Base-by-base conservation (phyloP, 2,113 vertebrate genomes). In the Charadrius vociferus region DNA sequence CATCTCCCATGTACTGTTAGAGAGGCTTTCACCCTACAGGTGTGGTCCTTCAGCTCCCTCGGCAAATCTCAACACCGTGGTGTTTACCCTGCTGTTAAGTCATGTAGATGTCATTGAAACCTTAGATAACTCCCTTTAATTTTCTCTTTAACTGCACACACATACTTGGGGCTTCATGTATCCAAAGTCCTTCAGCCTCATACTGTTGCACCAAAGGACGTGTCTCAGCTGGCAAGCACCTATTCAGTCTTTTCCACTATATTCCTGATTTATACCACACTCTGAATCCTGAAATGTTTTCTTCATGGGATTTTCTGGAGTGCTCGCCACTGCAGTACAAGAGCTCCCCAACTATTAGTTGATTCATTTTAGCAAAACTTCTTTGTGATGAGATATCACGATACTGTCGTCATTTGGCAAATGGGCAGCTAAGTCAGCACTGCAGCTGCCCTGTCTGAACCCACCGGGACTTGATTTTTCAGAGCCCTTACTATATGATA, bases 61-160 rank as follows among this genome's bases (percentile, higher is more conserved):
- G 22, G 72, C 65, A 93, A 85, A 93, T 75, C 94, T 88, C 62
- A 86, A 7, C 90, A 67, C 49, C 0, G 0, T 72, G 41, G 43
- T 92, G 82, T 92, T 92, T 79, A 82, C 74, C 43, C 62, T 82
- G 14, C 79, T 88, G 93, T 43, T 90, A 92, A 93, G 71, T 93
- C 82, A 81, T 30, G 61, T 2, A 16, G 73, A 45, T 93, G 66
- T 95, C 88, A 71, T 81, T 81, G 68, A 77, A 90, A 41, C 29
- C 80, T 67, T 53, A 66, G 55, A 77, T 92, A 86, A 86, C 59
- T 91, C n/a, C 32, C 67, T 91, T 92, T 94, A 88, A 92, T 93
- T 84, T 86, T 71, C 56, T 81, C 68, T 91, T 74, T 94, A 93
- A 95, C 77, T 90, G 71, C 58, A 62, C 36, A 71, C 18, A 55